Conservation (phyloP, 2,113 vertebrate species). For the Colistium nudipinnis region DNA sequence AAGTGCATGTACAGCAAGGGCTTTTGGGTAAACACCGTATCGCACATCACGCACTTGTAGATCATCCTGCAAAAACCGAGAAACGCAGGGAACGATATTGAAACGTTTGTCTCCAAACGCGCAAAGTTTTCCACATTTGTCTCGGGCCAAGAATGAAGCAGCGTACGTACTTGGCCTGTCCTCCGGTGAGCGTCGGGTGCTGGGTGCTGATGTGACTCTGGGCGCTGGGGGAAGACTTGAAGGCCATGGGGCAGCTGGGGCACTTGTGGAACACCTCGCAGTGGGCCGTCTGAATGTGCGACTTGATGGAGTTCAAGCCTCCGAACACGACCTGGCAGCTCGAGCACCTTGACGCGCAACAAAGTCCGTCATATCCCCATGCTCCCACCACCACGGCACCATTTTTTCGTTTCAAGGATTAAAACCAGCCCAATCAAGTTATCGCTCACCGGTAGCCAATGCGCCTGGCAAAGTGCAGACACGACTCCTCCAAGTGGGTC, state of each 20-base stretch:
- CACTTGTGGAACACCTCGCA: constrained; percentile 99
- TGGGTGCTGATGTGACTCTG: constrained; percentile 92
- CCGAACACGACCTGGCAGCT: constrained; percentile 96
- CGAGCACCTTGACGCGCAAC: constrained; percentile 84
- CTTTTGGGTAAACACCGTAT: constrained; percentile 96
- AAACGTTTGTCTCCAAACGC: too few species aligned
- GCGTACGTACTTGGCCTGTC: constrained; percentile 88
- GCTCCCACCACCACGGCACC: too few species aligned
- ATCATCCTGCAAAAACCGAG: constrained; percentile 85
- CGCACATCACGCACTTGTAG: constrained; percentile 98
- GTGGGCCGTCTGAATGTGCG: constrained; percentile 95
- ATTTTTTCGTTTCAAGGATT: too few species aligned
- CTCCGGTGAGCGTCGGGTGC: constrained; percentile 89
- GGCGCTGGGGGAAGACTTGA: constrained; percentile 93
- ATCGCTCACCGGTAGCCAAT: constrained; percentile 90
- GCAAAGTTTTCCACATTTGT: background rate
- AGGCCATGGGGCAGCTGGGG: constrained; percentile 98
- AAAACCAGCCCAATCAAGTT: too few species aligned
- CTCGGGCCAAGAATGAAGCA: background rate
- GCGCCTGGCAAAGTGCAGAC: constrained; percentile 90
- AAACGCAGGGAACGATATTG: too few species aligned
- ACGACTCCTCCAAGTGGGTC: constrained; percentile 89
- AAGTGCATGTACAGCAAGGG: constrained; percentile 94
- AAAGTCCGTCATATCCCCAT: background rate
- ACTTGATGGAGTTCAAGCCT: constrained; percentile 94